These are phyloP conservation scores for Eolophus roseicapilla DNA, from an alignment of 2,113 vertebrate species.

Conservation along the genomic window DNA sequence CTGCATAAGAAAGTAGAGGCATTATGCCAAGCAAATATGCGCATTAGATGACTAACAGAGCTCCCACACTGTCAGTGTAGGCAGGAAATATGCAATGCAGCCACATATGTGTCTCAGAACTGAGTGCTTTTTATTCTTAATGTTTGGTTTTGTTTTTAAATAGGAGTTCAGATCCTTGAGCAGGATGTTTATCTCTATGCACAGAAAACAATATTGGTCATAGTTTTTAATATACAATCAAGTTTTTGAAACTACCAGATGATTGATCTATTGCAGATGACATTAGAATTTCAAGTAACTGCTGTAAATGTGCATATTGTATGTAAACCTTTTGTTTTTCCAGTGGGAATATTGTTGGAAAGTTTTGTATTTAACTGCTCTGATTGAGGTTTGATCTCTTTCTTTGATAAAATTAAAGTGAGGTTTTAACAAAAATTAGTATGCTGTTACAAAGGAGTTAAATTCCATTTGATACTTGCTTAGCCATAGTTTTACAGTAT, in stretches of 20 bases:
- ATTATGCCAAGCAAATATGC: conserved; percentile 61
- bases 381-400: not conserved
- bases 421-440: not conserved
- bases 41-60: conserved; percentile 69
- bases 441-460: not conserved
- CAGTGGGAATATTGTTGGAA: not conserved
- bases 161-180: conserved; percentile 42
- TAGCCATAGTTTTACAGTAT: not conserved
- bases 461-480: not conserved
- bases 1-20: conserved; percentile 15
- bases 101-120: conserved; percentile 53
- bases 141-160: conserved; percentile 66
- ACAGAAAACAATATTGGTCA: conserved; percentile 61
- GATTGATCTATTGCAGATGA: not conserved
- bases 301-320: not conserved
- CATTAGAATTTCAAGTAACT: conserved; percentile 32
- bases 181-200: conserved; percentile 65
- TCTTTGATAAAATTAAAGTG: not conserved
- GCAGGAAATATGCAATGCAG: conserved; percentile 65
- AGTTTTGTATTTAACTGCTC: not conserved
- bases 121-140: conserved; percentile 49
- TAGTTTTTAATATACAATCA: not conserved
- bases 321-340: not conserved
- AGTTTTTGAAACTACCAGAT: not conserved
- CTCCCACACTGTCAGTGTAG: conserved; percentile 69